These are phyloP conservation scores for Dunckerocampus dactyliophorus DNA, from an alignment of 2,113 vertebrate genomes.

Conservation along the genomic window DNA sequence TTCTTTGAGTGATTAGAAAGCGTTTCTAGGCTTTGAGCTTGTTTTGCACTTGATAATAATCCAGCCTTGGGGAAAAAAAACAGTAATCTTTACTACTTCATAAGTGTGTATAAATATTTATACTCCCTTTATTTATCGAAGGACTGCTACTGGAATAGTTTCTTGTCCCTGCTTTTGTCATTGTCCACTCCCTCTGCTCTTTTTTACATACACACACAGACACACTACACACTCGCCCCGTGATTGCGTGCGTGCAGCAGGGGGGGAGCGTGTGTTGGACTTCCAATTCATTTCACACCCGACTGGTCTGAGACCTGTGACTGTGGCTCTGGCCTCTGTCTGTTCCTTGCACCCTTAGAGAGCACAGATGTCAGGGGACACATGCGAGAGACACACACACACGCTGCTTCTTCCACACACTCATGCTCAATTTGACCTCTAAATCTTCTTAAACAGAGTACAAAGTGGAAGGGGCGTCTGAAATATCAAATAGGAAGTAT, in stretches of 20 bases:
- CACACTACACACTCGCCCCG: conserved; percentile 1
- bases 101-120: conserved; percentile 34
- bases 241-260: conserved; percentile 18
- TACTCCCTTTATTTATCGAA: conserved; percentile 20
- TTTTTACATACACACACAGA: conserved; percentile 2
- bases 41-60: conserved; percentile 9
- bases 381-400: conserved; percentile 33
- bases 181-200: conserved; percentile 17
- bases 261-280: conserved; percentile 40
- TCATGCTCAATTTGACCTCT: conserved; percentile 43
- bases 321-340: conserved; percentile 62
- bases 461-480: conserved; percentile 35
- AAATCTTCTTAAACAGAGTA: conserved; percentile 31
- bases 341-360: conserved; percentile 54
- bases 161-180: conserved; percentile 16
- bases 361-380: conserved; percentile 64
- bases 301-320: conserved; percentile 72
- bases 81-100: conserved; percentile 5
- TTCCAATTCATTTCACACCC: conserved; percentile 70
- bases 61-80: neutral
- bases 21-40: neutral
- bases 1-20: neutral
- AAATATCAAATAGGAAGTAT: conserved; percentile 52
- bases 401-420: conserved; percentile 10
- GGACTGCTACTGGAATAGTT: conserved; percentile 12